These are phyloP conservation scores for Caenorhabditis afra DNA, from an alignment of 2,888 invertebrate species.

Conservation along the genomic window DNA sequence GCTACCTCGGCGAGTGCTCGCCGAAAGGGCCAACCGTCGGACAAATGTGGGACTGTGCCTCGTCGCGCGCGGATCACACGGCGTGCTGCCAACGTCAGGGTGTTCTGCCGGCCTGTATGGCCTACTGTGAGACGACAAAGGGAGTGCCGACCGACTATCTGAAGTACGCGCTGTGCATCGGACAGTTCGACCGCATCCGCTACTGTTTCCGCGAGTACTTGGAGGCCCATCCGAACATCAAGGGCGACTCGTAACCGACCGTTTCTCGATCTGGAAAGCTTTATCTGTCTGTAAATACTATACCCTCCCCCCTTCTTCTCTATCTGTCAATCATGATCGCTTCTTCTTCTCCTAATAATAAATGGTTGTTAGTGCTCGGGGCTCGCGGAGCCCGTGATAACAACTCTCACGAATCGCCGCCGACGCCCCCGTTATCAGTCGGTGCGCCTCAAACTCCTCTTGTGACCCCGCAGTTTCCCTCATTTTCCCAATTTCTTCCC, in stretches of 20 bases:
- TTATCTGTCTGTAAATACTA: conserved; percentile 18
- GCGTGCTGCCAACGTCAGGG: conserved; percentile 74
- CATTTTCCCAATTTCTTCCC: neutral
- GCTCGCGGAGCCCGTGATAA: conserved; percentile 19
- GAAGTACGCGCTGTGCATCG: conserved; percentile 78
- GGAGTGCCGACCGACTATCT: conserved; percentile 80
- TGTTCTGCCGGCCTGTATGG: conserved; percentile 76
- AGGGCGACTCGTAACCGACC: conserved; percentile 35
- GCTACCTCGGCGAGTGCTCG: conserved; percentile 77
- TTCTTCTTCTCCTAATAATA: too few relatives aligned
- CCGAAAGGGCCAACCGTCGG: conserved; percentile 77
- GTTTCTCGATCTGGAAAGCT: too few relatives aligned
- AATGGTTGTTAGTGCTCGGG: neutral
- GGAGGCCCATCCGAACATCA: conserved; percentile 71
- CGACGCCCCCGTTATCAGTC: conserved; percentile 21
- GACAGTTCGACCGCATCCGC: conserved; percentile 78
- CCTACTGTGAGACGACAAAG: conserved; percentile 79
- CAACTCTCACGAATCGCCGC: conserved; percentile 33
- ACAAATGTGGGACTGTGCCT: conserved; percentile 80
- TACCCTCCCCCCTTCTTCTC: neutral
- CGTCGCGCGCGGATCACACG: conserved; percentile 77
- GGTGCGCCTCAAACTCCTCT: conserved; percentile 32
- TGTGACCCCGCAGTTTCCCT: conserved; percentile 20
- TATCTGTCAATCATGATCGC: too few relatives aligned
- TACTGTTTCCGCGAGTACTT: conserved; percentile 79